phyloP scores from a whole-genome alignment of 2,888 invertebrate genomes.

The Teleogryllus oceanicus region DNA sequence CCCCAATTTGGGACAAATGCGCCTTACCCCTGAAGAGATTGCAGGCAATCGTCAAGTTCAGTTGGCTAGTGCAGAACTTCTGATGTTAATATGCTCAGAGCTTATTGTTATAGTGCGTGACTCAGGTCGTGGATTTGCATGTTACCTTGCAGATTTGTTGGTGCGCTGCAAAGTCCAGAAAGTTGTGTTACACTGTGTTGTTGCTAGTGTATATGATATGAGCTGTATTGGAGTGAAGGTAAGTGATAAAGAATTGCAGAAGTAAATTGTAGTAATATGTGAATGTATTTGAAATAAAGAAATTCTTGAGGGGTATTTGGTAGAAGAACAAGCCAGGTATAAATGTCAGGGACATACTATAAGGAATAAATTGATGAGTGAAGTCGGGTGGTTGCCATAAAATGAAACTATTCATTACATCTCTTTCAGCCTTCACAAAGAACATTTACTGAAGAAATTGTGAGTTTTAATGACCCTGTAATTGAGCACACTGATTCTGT shows the following conservation, averaged over 20 bases:
- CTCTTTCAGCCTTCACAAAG: slow-evolving; percentile 36
- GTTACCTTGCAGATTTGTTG: slow-evolving; percentile 70
- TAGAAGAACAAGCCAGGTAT: too few species aligned
- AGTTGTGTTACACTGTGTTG: slow-evolving; percentile 72
- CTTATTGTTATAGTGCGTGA: slow-evolving; percentile 69
- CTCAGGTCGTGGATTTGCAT: slow-evolving; percentile 71
- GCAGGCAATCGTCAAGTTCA: slow-evolving; percentile 72
- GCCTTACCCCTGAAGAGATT: slow-evolving; percentile 65
- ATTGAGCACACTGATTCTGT: slow-evolving; percentile 51
- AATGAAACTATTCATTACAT: not conserved
- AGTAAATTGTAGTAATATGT: slow-evolving; percentile 21
- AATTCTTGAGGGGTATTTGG: too few species aligned
- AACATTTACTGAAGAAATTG: slow-evolving; percentile 70
- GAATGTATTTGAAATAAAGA: not conserved
- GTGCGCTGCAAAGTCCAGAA: slow-evolving; percentile 79
- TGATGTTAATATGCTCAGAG: slow-evolving; percentile 68
- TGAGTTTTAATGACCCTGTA: slow-evolving; percentile 67
- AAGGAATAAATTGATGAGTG: too few species aligned
- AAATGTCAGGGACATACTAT: too few species aligned
- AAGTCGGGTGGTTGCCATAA: too few species aligned
- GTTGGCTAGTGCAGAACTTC: slow-evolving; percentile 68
- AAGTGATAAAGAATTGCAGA: not conserved
- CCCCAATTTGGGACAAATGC: slow-evolving; percentile 64
- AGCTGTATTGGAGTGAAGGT: slow-evolving; percentile 39
- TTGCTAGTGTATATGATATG: slow-evolving; percentile 68